Base-by-base conservation (phyloP, 1,140 invertebrate genomes). In the Metaphire vulgaris region DNA sequence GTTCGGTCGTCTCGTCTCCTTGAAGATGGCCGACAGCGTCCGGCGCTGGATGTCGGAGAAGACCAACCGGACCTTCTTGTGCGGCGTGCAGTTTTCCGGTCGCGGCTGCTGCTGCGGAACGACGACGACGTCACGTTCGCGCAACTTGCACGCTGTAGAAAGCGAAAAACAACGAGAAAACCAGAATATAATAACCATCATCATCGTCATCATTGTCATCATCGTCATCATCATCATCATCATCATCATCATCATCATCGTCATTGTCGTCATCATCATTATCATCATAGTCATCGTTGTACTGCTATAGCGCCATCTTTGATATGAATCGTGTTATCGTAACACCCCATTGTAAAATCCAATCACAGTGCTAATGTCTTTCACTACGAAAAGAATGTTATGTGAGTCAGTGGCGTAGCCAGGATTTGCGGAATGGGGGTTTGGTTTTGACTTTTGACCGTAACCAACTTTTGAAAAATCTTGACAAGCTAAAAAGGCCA, bases 1-100 rank as follows among this genome's bases (percentile, higher is more conserved):
- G 79, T 95, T 98, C 79, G 98, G 98, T 86, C 98, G 90, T 88
- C 99, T 99, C 74, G 97, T 99, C 90, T 99, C 97, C 93, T 98
- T 90, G 73, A 88, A 89, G 77, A 89, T 88, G 90, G 97, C 97
- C 90, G 99, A 96, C 88, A 99, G 91, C 87, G 98, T 99, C 90
- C 97, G 93, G 86, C 98, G 91, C 89, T 99, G 98, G 83, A 99
- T 93, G 89, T 99, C 97, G 85, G 98, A 99, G 90, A 99, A 99
- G 89, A 99, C 98, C 87, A 99, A 91, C 86, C 97, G 93, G 77
- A 97, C 97, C 89, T 99, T 99, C 91, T 99, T 99, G 86, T 83
- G 82, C 15, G 33, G 32, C 33, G 83, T 26, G 0, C 30, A 2
- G 26, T 26, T 29, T 2, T 14, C 21, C 67, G 67, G 31, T 30